Percentiles rank a stretch among this genome's conserved stretches.
Conservation (phyloP, 2,113 vertebrate species). For the Vidua macroura region DNA sequence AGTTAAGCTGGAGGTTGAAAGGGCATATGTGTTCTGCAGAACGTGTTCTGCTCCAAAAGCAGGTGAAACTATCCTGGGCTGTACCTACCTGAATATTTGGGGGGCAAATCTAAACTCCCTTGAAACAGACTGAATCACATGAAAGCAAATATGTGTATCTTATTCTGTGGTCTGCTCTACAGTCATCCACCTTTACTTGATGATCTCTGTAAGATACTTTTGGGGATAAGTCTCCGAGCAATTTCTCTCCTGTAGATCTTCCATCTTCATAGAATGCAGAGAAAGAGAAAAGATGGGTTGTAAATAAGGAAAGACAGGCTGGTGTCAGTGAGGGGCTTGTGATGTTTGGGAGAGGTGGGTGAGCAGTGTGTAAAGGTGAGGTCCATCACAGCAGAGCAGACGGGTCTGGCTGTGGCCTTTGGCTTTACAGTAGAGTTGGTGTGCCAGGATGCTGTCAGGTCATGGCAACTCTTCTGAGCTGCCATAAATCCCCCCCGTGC, state of each 20-base stretch:
- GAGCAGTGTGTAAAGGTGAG: neutral
- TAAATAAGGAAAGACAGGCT: neutral
- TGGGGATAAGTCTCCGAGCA: neutral
- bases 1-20: neutral
- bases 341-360: neutral
- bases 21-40: neutral
- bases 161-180: neutral
- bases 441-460: neutral
- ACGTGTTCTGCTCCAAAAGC: fast-evolving
- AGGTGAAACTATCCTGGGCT: neutral
- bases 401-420: neutral
- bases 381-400: neutral
- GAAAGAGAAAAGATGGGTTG: neutral
- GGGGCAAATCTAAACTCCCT: neutral
- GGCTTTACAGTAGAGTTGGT: neutral
- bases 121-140: neutral
- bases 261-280: neutral
- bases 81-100: neutral
- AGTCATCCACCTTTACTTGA: neutral
- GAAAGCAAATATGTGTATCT: neutral
- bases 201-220: neutral
- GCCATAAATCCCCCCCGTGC: neutral
- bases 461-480: neutral
- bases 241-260: neutral
- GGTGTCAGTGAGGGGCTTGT: neutral